These are phyloP conservation scores for Orthonyx spaldingii DNA, from an alignment of 2,113 vertebrate species.

Conservation along the genomic window DNA sequence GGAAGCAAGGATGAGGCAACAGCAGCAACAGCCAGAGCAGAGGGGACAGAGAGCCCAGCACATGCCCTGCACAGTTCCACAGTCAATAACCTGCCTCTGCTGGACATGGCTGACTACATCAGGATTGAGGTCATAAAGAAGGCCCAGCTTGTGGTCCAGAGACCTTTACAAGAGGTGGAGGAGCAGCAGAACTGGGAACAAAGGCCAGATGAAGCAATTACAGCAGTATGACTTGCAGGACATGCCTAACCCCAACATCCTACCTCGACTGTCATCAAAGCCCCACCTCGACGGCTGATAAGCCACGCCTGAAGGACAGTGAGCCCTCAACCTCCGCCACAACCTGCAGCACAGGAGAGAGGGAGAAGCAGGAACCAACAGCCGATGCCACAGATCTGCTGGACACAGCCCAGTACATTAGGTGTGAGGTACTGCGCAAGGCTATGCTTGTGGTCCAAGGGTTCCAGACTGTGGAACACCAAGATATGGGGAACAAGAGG, in stretches of 20 bases:
- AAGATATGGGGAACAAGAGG: not conserved
- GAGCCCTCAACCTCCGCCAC: rapidly evolving
- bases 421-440: not conserved
- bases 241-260: not conserved
- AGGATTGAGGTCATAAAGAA: not conserved
- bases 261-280: not conserved
- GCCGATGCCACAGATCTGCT: rapidly evolving
- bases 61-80: rapidly evolving
- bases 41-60: not conserved
- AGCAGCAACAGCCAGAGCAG: not conserved
- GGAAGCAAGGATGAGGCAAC: rapidly evolving
- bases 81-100: rapidly evolving
- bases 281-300: too few relatives aligned
- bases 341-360: not conserved
- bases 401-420: not conserved
- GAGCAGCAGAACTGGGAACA: not conserved
- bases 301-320: too few relatives aligned
- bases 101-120: not conserved
- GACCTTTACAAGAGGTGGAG: not conserved
- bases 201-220: not conserved
- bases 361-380: not conserved
- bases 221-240: not conserved
- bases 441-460: not conserved
- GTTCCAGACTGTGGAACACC: not conserved
- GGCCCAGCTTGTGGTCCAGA: not conserved